Evolutionary conservation across 2,113 vertebrate genomes (phyloP).

Genomic region (Cheirogaleus medius): DNA sequence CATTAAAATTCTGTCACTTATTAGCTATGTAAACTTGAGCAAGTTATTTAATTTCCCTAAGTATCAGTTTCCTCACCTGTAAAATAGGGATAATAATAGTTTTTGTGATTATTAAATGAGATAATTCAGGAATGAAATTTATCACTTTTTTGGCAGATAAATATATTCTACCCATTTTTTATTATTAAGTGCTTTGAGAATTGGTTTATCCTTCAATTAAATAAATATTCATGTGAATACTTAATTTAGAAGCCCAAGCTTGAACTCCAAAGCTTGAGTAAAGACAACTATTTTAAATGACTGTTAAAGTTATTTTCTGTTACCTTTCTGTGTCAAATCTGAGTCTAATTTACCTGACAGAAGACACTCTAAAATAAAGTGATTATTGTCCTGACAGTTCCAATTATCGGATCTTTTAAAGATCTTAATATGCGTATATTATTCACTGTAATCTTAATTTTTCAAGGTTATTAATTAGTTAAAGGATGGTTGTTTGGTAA

Average conservation of each 20-base stretch:
- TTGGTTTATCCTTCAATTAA: background rate
- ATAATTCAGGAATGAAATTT: background rate
- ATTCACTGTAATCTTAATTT: background rate
- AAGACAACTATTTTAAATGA: background rate
- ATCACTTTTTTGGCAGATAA: background rate
- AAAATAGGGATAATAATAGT: background rate
- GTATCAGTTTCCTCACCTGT: background rate
- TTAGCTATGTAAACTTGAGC: background rate
- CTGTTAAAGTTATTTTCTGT: conserved; percentile 27
- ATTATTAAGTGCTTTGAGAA: conserved; percentile 1
- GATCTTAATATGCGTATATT: background rate
- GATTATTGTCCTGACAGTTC: background rate
- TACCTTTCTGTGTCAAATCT: background rate
- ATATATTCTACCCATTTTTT: conserved; percentile 2
- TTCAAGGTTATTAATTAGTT: background rate
- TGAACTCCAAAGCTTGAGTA: background rate
- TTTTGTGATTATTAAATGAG: background rate
- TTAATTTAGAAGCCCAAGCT: background rate
- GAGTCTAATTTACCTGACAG: background rate
- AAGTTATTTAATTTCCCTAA: background rate
- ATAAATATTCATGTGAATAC: background rate
- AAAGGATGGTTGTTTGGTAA: background rate
- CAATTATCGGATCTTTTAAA: background rate
- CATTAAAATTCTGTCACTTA: conserved; percentile 39
- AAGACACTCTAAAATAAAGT: background rate